A percentile compares a stretch with the other conserved stretches of the same genome.
phyloP scores from a whole-genome alignment of 2,113 vertebrate species.

The Pitta sordida region DNA sequence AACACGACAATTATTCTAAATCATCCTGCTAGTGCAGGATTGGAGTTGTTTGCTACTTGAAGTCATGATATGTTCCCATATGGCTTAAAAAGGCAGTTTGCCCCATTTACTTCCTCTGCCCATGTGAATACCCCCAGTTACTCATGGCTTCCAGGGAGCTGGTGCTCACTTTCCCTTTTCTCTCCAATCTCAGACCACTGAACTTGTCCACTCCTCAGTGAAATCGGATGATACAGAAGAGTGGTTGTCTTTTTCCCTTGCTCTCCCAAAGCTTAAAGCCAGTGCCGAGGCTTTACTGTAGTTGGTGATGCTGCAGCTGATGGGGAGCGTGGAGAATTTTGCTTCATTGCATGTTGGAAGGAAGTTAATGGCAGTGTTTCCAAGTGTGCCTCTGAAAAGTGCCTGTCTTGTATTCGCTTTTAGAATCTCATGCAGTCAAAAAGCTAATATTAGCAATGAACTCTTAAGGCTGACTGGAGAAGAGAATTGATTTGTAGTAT shows the following conservation, averaged over 20 bases:
- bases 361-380: neutral
- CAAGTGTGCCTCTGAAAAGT: neutral
- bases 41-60: neutral
- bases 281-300: neutral
- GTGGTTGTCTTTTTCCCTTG: neutral
- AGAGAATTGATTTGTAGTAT: neutral
- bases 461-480: neutral
- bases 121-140: neutral
- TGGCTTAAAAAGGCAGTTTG: neutral
- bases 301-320: neutral
- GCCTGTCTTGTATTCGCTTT: neutral
- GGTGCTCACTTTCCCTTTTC: neutral
- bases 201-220: neutral
- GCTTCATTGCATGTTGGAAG: neutral
- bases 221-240: neutral
- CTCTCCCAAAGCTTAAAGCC: neutral
- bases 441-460: neutral
- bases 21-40: neutral
- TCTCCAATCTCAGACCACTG: neutral
- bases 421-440: neutral
- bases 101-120: neutral
- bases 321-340: neutral
- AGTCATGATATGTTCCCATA: neutral
- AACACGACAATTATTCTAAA: neutral
- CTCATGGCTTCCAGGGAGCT: neutral